These are phyloP conservation scores for Erithacus rubecula DNA, from an alignment of 2,797 vertebrate genomes.

Conservation along the genomic window DNA sequence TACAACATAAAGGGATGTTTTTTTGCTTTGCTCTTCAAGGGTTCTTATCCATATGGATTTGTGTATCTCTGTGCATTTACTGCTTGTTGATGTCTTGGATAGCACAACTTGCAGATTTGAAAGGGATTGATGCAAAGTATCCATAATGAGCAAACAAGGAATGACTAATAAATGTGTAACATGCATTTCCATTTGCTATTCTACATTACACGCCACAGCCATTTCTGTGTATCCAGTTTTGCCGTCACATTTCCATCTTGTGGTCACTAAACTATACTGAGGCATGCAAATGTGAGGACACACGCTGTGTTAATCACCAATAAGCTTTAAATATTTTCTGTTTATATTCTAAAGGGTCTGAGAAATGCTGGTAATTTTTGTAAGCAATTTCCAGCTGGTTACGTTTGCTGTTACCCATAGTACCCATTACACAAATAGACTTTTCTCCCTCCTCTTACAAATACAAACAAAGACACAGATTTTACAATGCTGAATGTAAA, in stretches of 20 bases:
- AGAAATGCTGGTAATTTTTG: conserved; percentile 21
- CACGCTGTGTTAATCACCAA: background rate
- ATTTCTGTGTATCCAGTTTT: background rate
- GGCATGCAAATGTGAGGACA: background rate
- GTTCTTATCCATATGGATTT: background rate
- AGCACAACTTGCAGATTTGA: background rate
- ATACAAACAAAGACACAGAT: background rate
- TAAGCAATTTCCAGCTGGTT: background rate
- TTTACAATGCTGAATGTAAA: background rate
- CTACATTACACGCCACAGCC: background rate
- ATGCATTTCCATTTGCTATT: background rate
- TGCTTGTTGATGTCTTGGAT: background rate
- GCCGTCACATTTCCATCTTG: background rate
- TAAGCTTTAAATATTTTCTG: conserved; percentile 35
- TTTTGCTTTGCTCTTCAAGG: background rate
- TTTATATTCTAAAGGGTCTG: background rate
- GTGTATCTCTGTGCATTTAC: background rate
- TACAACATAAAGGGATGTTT: background rate
- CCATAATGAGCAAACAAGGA: background rate
- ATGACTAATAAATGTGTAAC: background rate
- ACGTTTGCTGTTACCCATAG: background rate
- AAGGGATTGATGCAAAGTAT: background rate
- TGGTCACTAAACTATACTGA: background rate
- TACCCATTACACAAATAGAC: background rate
- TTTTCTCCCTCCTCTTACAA: background rate